These are phyloP conservation scores for Loris lydekkerianus DNA, from an alignment of 2,797 vertebrate species.

Conservation along the genomic window DNA sequence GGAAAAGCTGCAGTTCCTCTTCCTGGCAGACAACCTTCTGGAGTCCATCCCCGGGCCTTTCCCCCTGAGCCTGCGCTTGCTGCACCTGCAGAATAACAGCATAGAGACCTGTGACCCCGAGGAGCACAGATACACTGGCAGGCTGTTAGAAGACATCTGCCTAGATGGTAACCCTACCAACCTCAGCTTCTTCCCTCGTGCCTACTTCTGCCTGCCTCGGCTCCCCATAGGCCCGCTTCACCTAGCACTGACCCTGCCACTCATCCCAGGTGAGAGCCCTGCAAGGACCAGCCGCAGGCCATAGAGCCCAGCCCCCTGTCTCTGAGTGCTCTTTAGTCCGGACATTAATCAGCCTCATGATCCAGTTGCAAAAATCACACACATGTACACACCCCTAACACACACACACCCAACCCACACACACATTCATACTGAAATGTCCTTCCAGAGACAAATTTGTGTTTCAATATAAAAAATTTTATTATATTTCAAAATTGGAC, in stretches of 20 bases:
- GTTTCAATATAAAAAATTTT: background rate
- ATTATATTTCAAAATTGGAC: too few relatives aligned
- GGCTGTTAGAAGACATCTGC: slow-evolving; percentile 91
- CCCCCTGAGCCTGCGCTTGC: slow-evolving; percentile 89
- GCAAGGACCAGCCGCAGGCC: background rate
- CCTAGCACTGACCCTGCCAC: slow-evolving; percentile 61
- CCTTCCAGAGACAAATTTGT: background rate
- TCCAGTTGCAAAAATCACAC: background rate
- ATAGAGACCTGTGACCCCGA: slow-evolving; percentile 89
- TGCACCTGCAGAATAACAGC: slow-evolving; percentile 94
- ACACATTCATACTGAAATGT: background rate
- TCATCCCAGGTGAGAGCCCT: background rate
- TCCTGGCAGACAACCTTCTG: slow-evolving; percentile 91
- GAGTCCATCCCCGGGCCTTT: slow-evolving; percentile 89
- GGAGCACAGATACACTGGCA: slow-evolving; percentile 87
- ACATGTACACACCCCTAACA: fast-evolving
- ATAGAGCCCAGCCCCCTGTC: background rate
- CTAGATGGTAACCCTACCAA: slow-evolving; percentile 93
- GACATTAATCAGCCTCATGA: background rate
- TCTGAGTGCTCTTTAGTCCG: background rate
- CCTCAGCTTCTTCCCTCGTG: slow-evolving; percentile 88
- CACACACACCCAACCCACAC: too few relatives aligned
- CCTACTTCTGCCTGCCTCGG: slow-evolving; percentile 92
- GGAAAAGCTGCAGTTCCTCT: slow-evolving; percentile 91
- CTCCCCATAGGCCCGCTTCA: slow-evolving; percentile 89